Conservation (phyloP, 2,888 invertebrate genomes). For the Troides oblongomaculatus region DNA sequence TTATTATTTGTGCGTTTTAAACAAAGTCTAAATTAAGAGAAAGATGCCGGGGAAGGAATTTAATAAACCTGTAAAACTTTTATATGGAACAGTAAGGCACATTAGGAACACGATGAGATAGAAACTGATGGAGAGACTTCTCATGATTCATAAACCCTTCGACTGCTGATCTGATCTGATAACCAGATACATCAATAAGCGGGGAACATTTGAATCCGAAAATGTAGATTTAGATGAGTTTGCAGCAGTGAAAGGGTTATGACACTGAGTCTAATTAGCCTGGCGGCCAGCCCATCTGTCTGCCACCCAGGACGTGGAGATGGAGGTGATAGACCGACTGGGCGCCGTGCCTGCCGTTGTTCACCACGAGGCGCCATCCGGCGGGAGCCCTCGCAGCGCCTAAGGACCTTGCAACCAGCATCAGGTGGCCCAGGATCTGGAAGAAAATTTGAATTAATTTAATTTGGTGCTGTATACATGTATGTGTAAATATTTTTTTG, state of each 20-base stretch:
- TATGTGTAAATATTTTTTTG: too few species aligned
- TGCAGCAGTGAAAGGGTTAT: neutral
- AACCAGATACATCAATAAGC: too few species aligned
- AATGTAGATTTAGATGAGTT: neutral
- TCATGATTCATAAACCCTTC: neutral
- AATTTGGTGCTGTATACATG: too few species aligned
- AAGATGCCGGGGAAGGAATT: neutral
- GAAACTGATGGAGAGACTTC: neutral
- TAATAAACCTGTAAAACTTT: neutral
- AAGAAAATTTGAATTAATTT: neutral
- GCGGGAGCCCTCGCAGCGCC: conserved; percentile 82
- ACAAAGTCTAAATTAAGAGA: too few species aligned
- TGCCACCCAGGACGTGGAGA: conserved; percentile 88
- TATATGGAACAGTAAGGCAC: neutral
- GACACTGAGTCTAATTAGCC: conserved; percentile 61
- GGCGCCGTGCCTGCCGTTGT: conserved; percentile 89
- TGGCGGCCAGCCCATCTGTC: conserved; percentile 89
- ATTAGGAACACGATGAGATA: neutral
- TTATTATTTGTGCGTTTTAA: too few species aligned
- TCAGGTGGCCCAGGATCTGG: conserved; percentile 86
- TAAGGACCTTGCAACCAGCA: conserved; percentile 84
- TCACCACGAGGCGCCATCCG: conserved; percentile 88
- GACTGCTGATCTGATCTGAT: neutral
- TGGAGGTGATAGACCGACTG: conserved; percentile 92
- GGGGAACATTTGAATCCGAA: too few species aligned